These are phyloP conservation scores for Cyanistes caeruleus DNA, from an alignment of 2,113 vertebrate species.

Conservation along the genomic window DNA sequence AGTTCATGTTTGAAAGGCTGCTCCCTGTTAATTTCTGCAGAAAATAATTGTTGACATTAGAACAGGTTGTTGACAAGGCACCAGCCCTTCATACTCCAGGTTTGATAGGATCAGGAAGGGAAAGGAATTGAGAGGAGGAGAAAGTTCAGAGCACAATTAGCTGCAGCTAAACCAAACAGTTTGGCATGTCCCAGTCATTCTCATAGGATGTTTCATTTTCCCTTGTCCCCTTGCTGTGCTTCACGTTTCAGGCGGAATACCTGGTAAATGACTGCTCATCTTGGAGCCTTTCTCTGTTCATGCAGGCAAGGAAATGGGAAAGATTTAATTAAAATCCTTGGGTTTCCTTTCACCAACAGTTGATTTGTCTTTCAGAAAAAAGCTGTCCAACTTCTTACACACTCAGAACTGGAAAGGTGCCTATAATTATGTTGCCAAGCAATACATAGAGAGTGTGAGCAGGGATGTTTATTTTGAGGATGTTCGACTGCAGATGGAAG, in stretches of 20 bases:
- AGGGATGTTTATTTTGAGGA: constrained; percentile 95
- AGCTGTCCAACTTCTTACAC: constrained; percentile 94
- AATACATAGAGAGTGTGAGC: constrained; percentile 88
- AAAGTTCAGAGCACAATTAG: neutral
- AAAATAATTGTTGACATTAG: neutral
- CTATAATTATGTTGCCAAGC: constrained; percentile 93
- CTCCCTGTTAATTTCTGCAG: neutral
- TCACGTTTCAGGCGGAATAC: neutral
- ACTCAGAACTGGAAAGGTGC: constrained; percentile 93
- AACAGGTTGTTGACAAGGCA: neutral
- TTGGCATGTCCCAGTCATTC: neutral
- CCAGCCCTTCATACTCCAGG: neutral
- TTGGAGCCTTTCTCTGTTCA: neutral
- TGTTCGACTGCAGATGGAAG: constrained; percentile 95
- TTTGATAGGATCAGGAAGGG: neutral
- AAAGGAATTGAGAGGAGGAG: neutral
- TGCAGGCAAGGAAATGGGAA: neutral
- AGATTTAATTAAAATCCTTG: neutral
- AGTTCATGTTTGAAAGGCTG: neutral
- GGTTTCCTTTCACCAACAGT: fast-evolving
- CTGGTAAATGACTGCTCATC: neutral
- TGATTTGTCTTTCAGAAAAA: constrained; percentile 84
- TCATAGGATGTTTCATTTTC: neutral
- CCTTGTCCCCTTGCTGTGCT: neutral
- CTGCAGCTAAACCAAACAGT: neutral